Percentiles rank a stretch among this genome's conserved stretches.
Conservation (phyloP, 2,113 vertebrate genomes). For the Brachirus orientalis region DNA sequence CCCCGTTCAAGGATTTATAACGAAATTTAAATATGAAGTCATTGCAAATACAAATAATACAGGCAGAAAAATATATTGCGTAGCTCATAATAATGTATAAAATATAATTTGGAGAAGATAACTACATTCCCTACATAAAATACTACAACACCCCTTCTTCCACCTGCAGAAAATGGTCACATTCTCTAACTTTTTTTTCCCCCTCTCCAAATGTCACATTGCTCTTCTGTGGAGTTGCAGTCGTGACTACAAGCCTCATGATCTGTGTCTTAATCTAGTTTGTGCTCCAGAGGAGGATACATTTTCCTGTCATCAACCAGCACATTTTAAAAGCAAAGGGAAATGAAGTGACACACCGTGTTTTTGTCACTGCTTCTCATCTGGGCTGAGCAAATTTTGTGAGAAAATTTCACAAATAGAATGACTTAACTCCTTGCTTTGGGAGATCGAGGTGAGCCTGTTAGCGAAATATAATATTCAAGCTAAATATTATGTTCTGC, state of each 20-base stretch:
- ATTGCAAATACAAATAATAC: constrained; percentile 53
- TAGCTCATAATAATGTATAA: constrained; percentile 3
- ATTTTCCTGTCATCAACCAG: too few relatives aligned
- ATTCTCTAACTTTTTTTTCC: constrained; percentile 21
- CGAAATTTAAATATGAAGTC: constrained; percentile 28
- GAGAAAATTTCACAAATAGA: background rate
- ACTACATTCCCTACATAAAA: constrained; percentile 46
- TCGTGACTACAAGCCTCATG: background rate
- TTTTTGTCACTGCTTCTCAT: background rate
- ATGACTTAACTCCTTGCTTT: constrained; percentile 26
- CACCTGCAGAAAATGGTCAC: constrained; percentile 27
- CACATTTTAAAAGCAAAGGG: constrained; percentile 2
- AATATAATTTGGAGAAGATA: constrained; percentile 31
- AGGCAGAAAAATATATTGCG: constrained; percentile 31
- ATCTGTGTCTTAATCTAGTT: background rate
- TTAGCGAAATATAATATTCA: constrained; percentile 76
- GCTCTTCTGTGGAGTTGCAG: background rate
- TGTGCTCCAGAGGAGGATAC: too few relatives aligned
- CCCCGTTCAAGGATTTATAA: too few relatives aligned
- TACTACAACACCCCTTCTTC: constrained; percentile 57
- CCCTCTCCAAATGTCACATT: too few relatives aligned
- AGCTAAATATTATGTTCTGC: too few relatives aligned
- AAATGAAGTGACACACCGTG: too few relatives aligned
- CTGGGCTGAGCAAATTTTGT: background rate
- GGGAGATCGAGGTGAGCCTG: constrained; percentile 91